A percentile compares a stretch with the other conserved stretches of the same genome.
Conservation (phyloP, 53 echinoderm and acorn worm species). For the Luidia sarsii region DNA sequence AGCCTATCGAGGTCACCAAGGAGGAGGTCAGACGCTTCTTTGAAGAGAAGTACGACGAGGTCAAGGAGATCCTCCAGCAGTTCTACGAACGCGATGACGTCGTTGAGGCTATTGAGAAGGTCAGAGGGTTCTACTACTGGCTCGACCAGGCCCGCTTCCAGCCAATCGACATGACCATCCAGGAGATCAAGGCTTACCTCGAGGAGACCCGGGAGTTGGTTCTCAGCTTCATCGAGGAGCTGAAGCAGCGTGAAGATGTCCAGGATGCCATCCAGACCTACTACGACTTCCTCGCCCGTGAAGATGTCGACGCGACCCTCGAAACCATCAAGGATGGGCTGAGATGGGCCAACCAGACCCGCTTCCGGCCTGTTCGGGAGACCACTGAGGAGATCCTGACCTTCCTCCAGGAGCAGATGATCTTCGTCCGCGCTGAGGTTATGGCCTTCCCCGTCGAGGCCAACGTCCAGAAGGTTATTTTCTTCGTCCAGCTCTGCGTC, state of each 20-base stretch:
- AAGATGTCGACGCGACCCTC: slow-evolving; percentile 35
- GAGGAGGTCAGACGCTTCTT: slow-evolving; percentile 59
- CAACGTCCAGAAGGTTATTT: slow-evolving; percentile 28
- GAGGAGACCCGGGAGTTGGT: slow-evolving; percentile 50
- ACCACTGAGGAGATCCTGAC: slow-evolving; percentile 56
- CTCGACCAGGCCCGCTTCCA: slow-evolving; percentile 72
- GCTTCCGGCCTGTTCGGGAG: slow-evolving; percentile 59
- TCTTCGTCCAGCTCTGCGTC: slow-evolving; percentile 15
- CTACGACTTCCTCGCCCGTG: slow-evolving; percentile 17
- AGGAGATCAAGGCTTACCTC: slow-evolving; percentile 47
- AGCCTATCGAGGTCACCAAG: slow-evolving; percentile 63
- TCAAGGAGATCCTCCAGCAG: neutral
- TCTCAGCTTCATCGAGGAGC: neutral
- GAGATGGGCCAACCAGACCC: slow-evolving; percentile 66
- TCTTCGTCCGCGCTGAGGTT: slow-evolving; percentile 4
- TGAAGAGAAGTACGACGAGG: slow-evolving; percentile 38
- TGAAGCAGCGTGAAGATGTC: slow-evolving; percentile 17
- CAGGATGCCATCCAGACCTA: neutral
- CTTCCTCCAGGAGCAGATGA: slow-evolving; percentile 7
- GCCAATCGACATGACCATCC: slow-evolving; percentile 60
- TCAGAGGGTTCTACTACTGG: slow-evolving; percentile 12
- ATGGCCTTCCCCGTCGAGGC: slow-evolving; percentile 39
- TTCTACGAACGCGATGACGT: slow-evolving; percentile 30
- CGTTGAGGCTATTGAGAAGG: neutral
- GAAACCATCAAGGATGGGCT: slow-evolving; percentile 21